Percentiles rank a stretch among this genome's conserved stretches.
Evolutionary conservation across 2,888 invertebrate genomes (phyloP).

Genomic region (Heliconius hortense): DNA sequence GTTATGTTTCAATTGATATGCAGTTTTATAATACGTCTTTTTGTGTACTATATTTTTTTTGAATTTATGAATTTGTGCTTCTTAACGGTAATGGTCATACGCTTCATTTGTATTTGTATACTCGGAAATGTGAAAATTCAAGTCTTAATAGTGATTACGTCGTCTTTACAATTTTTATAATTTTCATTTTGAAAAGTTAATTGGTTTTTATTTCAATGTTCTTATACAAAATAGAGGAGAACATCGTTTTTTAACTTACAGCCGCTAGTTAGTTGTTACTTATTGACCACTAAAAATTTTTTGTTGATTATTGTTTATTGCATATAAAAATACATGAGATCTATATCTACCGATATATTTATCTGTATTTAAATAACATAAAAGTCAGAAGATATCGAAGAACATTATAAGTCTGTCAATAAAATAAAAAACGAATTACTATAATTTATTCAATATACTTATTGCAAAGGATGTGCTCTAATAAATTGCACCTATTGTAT

Average conservation of each 20-base stretch:
- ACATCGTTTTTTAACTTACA: too few species aligned
- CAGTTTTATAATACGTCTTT: constrained; percentile 8
- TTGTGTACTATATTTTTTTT: background rate
- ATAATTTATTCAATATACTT: background rate
- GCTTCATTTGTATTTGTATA: background rate
- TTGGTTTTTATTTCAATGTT: background rate
- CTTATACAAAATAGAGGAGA: background rate
- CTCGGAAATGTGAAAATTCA: background rate
- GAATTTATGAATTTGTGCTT: background rate
- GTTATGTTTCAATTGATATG: constrained; percentile 32
- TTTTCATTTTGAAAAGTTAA: background rate
- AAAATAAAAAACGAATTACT: background rate
- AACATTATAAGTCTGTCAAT: background rate
- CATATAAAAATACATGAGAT: too few species aligned
- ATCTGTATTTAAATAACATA: background rate
- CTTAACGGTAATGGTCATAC: constrained; percentile 4
- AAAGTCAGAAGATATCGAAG: background rate
- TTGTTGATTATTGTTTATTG: too few species aligned
- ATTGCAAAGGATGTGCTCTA: background rate
- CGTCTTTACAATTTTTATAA: background rate
- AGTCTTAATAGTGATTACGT: background rate
- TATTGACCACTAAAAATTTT: too few species aligned
- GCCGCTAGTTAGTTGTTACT: too few species aligned
- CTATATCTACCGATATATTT: too few species aligned
- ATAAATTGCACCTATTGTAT: constrained; percentile 4